Conservation (phyloP, 2,113 vertebrate genomes). For the Plecotus auritus region DNA sequence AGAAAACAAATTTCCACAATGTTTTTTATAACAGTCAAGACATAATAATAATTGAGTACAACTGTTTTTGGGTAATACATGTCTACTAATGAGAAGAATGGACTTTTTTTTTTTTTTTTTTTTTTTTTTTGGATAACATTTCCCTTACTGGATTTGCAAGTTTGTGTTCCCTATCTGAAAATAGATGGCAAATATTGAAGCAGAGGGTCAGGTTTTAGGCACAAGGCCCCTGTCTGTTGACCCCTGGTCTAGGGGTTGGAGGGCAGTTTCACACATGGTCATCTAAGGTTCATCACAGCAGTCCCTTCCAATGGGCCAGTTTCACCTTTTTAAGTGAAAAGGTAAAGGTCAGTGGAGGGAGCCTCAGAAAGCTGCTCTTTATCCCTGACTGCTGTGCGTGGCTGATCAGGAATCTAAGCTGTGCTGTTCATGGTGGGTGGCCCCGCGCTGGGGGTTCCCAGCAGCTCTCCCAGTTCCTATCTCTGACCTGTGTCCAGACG, state of each 20-base stretch:
- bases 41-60: background rate
- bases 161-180: background rate
- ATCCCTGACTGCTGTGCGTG: background rate
- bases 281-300: background rate
- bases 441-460: background rate
- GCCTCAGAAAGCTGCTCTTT: background rate
- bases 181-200: background rate
- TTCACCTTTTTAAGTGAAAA: background rate
- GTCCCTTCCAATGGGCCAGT: background rate
- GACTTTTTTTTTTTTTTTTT: background rate
- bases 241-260: background rate
- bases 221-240: background rate
- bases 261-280: background rate
- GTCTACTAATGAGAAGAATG: background rate
- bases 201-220: background rate
- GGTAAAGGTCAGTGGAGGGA: background rate
- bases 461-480: background rate
- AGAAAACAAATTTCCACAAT: background rate
- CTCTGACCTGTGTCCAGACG: background rate
- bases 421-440: fast-evolving
- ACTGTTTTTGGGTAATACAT: background rate
- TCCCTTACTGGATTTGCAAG: background rate
- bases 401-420: background rate
- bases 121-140: background rate
- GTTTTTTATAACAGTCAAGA: background rate